A percentile compares a stretch with the other conserved stretches of the same genome.
phyloP scores from a whole-genome alignment of 2,113 vertebrate genomes.

The Danio rerio region GRCz12tu NC_133199.1:35721001-35721500 shows the following conservation, averaged over 20 bases:
- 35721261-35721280: not conserved
- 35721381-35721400: not conserved
- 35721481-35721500: no score
- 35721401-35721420: no score
- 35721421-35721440: no score
- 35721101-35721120: conserved; percentile 29
- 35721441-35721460: no score
- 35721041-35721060: conserved; percentile 55
- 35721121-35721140: conserved; percentile 58
- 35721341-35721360: no score
- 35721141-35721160: conserved; percentile 38
- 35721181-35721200: conserved; percentile 33
- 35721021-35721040: conserved; percentile 50
- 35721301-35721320: not conserved
- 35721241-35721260: not conserved
- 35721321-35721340: no score
- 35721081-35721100: conserved; percentile 42
- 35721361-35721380: not conserved
- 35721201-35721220: not conserved
- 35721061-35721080: conserved; percentile 55
- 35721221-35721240: not conserved
- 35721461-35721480: no score
- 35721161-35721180: conserved; percentile 25
- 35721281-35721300: not conserved
- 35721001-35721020: conserved; percentile 55